Conservation (phyloP, 2,797 vertebrate species). For the Neoniphon sammara region DNA sequence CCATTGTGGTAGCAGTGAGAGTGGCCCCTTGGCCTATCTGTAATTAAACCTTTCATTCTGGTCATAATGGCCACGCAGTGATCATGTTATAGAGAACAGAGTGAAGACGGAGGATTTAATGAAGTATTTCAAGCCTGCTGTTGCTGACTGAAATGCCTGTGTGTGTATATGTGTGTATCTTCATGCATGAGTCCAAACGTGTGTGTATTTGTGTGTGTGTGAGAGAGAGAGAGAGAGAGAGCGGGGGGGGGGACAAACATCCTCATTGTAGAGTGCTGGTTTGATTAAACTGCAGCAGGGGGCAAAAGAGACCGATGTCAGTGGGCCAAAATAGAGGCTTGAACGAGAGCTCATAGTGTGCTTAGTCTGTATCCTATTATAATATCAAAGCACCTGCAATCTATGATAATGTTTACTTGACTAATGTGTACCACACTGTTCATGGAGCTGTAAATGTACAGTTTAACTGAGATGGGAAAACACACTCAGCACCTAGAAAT, state of each 20-base stretch:
- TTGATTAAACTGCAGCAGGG: conserved; percentile 15
- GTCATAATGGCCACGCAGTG: conserved; percentile 54
- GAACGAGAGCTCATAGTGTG: neutral
- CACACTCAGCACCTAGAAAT: neutral
- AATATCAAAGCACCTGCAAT: conserved; percentile 14
- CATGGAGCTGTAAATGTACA: conserved; percentile 20
- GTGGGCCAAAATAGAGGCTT: no score
- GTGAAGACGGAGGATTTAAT: conserved; percentile 35
- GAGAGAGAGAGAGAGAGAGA: neutral
- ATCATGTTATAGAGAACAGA: conserved; percentile 31
- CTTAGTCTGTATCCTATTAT: conserved; percentile 22
- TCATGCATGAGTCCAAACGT: neutral
- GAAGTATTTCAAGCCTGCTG: conserved; percentile 37
- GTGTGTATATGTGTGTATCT: neutral
- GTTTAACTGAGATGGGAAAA: conserved; percentile 6
- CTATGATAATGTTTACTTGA: conserved; percentile 9
- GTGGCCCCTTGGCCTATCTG: conserved; percentile 68
- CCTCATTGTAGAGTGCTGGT: neutral
- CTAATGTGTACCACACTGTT: conserved; percentile 7
- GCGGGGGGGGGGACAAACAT: neutral
- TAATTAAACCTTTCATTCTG: conserved; percentile 52
- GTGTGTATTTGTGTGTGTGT: neutral
- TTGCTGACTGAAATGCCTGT: neutral
- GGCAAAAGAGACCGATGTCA: conserved; percentile 36
- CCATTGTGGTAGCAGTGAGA: conserved; percentile 63